Conservation (phyloP, 37 sponge, comb jelly and placozoan genomes). For the Geodia barretti region DNA sequence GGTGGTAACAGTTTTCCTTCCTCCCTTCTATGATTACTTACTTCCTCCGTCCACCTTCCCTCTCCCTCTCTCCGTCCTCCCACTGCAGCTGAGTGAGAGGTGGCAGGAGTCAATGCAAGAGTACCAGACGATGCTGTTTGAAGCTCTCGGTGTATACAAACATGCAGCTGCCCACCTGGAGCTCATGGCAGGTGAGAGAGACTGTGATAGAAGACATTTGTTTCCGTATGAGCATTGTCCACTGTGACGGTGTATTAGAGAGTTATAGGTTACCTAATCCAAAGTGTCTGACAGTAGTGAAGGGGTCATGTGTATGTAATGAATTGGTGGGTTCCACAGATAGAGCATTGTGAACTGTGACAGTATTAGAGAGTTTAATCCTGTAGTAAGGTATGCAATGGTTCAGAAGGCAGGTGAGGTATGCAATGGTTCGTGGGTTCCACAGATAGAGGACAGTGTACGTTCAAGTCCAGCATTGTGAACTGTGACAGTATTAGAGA, state of each 20-base stretch:
- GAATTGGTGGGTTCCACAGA: neutral
- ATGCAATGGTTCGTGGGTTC: neutral
- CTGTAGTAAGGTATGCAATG: no score
- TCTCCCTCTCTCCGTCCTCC: neutral
- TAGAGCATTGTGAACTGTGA: no score
- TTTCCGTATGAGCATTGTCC: no score
- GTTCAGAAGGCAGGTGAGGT: no score
- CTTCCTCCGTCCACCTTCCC: neutral
- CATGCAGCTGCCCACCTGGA: constrained; percentile 16
- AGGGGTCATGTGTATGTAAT: neutral
- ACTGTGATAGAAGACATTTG: no score
- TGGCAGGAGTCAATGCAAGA: constrained; percentile 18
- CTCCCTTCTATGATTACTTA: neutral
- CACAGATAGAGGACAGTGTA: constrained; percentile 24
- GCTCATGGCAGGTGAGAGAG: constrained; percentile 38
- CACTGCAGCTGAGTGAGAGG: constrained; percentile 30
- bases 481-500: no score
- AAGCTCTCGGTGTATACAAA: constrained; percentile 7
- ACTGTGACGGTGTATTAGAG: no score
- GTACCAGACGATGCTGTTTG: constrained; percentile 42
- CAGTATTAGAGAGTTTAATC: no score
- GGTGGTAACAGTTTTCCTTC: no score
- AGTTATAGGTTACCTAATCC: no score
- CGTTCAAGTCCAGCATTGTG: constrained; percentile 54
- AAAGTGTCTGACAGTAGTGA: no score